These are phyloP conservation scores for Lampris incognitus DNA, from an alignment of 2,113 vertebrate species.

Conservation along the genomic window DNA sequence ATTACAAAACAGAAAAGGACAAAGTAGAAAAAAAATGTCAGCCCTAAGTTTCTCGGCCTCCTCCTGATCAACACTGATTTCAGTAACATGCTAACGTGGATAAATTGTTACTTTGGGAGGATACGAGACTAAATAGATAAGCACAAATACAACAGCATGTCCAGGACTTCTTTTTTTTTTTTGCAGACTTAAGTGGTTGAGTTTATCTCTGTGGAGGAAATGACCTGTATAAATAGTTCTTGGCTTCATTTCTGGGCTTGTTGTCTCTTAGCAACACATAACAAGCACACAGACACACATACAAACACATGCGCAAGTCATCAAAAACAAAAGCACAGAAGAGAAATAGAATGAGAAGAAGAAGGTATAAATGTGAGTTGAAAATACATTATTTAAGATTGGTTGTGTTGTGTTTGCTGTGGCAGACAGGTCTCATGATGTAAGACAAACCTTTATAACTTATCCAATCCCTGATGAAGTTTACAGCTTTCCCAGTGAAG, in stretches of 20 bases:
- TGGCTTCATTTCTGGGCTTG: conserved; percentile 14
- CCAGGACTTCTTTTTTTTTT: neutral
- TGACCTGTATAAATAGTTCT: conserved; percentile 53
- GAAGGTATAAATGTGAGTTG: too few species aligned
- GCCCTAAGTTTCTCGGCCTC: conserved; percentile 4
- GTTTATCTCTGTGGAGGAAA: conserved; percentile 56
- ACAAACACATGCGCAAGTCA: conserved; percentile 6
- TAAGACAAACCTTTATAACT: too few species aligned
- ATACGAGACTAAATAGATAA: conserved; percentile 36
- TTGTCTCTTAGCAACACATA: conserved; percentile 44
- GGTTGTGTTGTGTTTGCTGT: too few species aligned
- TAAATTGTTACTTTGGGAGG: neutral
- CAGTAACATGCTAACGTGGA: neutral
- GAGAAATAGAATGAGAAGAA: neutral
- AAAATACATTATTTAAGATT: too few species aligned
- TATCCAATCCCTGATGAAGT: too few species aligned
- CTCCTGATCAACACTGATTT: conserved; percentile 4
- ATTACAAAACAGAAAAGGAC: conserved; percentile 6
- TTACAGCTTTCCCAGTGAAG: too few species aligned
- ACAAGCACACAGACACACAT: neutral
- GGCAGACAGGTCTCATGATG: too few species aligned
- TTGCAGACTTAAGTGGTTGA: conserved; percentile 31
- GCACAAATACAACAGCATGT: conserved; percentile 2
- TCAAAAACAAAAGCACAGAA: conserved; percentile 4
- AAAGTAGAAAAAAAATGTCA: neutral